Evolutionary conservation across 2,888 invertebrate genomes (phyloP), one percentile per base, ranked within the genome.

Genomic region (Caenorhabditis imperialis): DNA sequence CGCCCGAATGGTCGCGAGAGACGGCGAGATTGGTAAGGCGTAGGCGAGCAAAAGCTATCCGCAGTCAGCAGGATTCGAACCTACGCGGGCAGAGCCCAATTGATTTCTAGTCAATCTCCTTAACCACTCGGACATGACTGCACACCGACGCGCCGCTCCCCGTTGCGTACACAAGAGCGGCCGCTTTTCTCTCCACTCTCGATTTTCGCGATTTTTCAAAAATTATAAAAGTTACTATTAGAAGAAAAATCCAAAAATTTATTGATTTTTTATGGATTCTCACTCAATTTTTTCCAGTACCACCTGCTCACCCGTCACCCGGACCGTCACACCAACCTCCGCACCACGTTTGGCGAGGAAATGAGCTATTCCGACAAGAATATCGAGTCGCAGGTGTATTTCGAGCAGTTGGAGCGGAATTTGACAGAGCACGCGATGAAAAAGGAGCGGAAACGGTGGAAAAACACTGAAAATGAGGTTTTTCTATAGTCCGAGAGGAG

Each of bases 81-180:
- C 83, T 84, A 78, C 84, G 84, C 84, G 84, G 81, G 81, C 85
- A 83, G 65, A 86, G 86, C 85, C 85, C 85, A 85, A 83, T 85
- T 84, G 85, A 85, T 85, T 85, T 85, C 85, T 81, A 85, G 85
- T 85, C 85, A 84, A 84, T 85, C 85, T 85, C 85, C 85, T 85
- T 85, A 85, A 85, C 85, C 85, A 83, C 84, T 84, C 84, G 83
- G 84, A 84, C 85, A 85, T 77, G 81, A 79, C 79, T 84, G 84
- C 84, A 72, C 50, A n/a, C n/a, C n/a, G n/a, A n/a, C n/a, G n/a
- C n/a, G n/a, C n/a, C n/a, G n/a, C n/a, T n/a, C n/a, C n/a, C n/a
- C n/a, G n/a, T n/a, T n/a, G n/a, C n/a, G n/a, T n/a, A n/a, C n/a
- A n/a, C n/a, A n/a, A n/a, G n/a, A n/a, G n/a, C n/a, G n/a, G n/a